Evolutionary conservation across 2,797 vertebrate genomes (phyloP).

Genomic region (Adelosebastes latens): DNA sequence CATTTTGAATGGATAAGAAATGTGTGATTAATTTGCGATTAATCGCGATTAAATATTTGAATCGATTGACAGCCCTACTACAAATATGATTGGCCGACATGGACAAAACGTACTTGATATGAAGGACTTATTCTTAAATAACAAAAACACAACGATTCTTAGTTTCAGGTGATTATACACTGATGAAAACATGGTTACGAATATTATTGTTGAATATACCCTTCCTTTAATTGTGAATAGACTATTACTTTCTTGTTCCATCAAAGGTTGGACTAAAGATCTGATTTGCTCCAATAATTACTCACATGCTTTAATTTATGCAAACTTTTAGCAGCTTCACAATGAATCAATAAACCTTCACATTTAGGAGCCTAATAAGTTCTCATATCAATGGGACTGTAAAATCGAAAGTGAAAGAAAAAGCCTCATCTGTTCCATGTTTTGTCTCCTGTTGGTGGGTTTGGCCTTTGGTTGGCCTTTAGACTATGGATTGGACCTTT

Average conservation of each 20-base stretch:
- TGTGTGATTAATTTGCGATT: no score
- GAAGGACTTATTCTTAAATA: no score
- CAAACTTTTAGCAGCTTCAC: slow-evolving; percentile 10
- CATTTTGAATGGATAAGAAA: no score
- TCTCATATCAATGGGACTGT: slow-evolving; percentile 6
- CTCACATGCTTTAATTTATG: slow-evolving; percentile 9
- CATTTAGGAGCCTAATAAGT: slow-evolving; percentile 18
- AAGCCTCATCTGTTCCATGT: neutral
- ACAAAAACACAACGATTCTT: no score
- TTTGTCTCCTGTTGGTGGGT: slow-evolving; percentile 1
- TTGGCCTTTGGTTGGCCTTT: slow-evolving; percentile 46
- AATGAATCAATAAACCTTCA: slow-evolving; percentile 29
- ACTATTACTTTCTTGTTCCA: neutral
- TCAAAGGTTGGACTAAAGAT: slow-evolving; percentile 29
- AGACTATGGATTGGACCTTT: slow-evolving; percentile 49
- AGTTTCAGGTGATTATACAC: no score
- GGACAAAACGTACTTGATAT: neutral
- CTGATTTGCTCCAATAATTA: slow-evolving; percentile 24
- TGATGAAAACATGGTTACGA: no score
- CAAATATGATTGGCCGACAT: no score
- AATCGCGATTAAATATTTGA: no score
- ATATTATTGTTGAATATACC: no score
- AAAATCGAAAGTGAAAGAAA: neutral
- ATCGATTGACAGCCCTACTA: no score
- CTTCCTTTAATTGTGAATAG: neutral